phyloP scores from a whole-genome alignment of 2,797 vertebrate genomes.

The Siniperca obscura region DNA sequence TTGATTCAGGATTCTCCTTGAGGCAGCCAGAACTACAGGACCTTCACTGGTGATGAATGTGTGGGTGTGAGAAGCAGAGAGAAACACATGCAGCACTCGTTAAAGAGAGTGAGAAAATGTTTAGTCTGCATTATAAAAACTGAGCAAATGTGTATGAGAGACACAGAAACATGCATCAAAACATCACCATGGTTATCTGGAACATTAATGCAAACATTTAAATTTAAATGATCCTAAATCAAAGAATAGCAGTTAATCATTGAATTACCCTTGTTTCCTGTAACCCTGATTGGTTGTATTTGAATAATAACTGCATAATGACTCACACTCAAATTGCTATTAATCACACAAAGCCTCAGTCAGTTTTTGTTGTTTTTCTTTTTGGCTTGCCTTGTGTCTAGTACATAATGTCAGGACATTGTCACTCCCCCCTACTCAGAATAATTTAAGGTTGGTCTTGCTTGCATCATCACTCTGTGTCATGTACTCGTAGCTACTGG shows the following conservation, averaged over 20 bases:
- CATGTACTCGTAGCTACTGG: neutral
- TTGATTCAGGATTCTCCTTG: slow-evolving; percentile 70
- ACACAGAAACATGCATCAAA: neutral
- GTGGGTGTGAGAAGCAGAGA: slow-evolving; percentile 60
- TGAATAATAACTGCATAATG: slow-evolving; percentile 12
- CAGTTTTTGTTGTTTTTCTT: neutral
- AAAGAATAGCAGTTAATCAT: neutral
- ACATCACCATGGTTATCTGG: neutral
- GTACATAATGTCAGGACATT: neutral
- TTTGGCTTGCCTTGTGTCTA: neutral
- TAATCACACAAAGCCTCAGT: neutral
- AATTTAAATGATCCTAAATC: neutral
- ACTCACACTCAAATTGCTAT: neutral
- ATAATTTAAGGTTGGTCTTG: slow-evolving; percentile 3
- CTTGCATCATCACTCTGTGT: neutral
- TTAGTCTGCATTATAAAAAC: slow-evolving; percentile 25
- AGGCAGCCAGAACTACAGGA: slow-evolving; percentile 59
- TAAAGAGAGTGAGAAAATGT: slow-evolving; percentile 31
- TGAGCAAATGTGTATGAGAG: slow-evolving; percentile 1
- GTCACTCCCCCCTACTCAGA: neutral
- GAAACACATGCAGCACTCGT: slow-evolving; percentile 36
- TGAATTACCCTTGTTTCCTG: neutral
- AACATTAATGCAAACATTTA: neutral
- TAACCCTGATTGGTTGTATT: slow-evolving; percentile 5
- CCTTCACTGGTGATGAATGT: slow-evolving; percentile 55